Percentiles rank a stretch among this genome's conserved stretches.
These are phyloP conservation scores for Diorhabda elongata DNA, from an alignment of 1,140 invertebrate species.

Conservation along the genomic window DNA sequence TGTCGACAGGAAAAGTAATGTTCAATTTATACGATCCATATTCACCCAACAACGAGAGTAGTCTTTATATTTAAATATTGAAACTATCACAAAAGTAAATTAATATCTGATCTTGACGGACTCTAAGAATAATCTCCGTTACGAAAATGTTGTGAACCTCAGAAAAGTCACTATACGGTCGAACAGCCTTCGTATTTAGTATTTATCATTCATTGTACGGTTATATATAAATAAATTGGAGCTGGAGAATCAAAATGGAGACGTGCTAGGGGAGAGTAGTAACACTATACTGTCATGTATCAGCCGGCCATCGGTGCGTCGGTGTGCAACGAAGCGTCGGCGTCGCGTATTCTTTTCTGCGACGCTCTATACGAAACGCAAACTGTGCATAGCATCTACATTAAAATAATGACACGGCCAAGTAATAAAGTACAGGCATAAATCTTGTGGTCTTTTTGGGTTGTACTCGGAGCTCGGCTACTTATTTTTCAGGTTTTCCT, in stretches of 20 bases:
- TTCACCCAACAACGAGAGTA: too few relatives aligned
- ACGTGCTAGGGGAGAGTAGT: neutral
- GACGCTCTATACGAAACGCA: constrained; percentile 7
- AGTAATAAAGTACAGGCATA: constrained; percentile 10
- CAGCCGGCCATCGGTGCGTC: constrained; percentile 12
- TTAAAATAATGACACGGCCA: constrained; percentile 10
- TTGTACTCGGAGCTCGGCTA: neutral
- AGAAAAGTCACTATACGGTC: too few relatives aligned
- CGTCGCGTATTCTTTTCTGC: neutral
- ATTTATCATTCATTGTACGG: too few relatives aligned
- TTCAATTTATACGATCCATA: too few relatives aligned
- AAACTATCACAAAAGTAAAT: too few relatives aligned
- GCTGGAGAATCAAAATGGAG: neutral
- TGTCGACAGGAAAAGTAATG: too few relatives aligned
- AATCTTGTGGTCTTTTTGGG: constrained; percentile 5
- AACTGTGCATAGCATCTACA: constrained; percentile 15
- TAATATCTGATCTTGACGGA: too few relatives aligned
- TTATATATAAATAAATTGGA: too few relatives aligned
- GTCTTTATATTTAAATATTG: too few relatives aligned
- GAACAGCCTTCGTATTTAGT: too few relatives aligned
- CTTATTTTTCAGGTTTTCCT: neutral
- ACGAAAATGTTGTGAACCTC: too few relatives aligned
- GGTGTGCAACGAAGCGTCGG: constrained; percentile 6
- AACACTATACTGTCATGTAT: constrained; percentile 6
- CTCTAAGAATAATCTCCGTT: too few relatives aligned